These are phyloP conservation scores for Eudemis profundana DNA, from an alignment of 2,888 invertebrate genomes.

Conservation along the genomic window DNA sequence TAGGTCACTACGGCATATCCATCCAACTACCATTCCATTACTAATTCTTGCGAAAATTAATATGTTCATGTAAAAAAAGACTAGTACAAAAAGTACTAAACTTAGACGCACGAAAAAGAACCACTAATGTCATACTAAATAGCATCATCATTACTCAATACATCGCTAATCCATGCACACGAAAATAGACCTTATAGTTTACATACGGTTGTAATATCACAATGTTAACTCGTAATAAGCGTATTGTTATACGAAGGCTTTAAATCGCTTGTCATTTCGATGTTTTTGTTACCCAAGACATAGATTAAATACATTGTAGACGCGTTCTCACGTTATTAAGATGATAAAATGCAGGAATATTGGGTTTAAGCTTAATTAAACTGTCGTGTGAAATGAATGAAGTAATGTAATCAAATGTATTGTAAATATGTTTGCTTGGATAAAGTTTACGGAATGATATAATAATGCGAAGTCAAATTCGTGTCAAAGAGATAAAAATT, in stretches of 20 bases:
- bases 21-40: too few relatives aligned
- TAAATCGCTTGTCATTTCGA: slow-evolving; percentile 35
- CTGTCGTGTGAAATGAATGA: slow-evolving; percentile 24
- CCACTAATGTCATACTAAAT: slow-evolving; percentile 20
- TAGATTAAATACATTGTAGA: slow-evolving; percentile 35
- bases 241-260: slow-evolving; percentile 29
- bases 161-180: slow-evolving; percentile 9
- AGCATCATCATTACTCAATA: slow-evolving; percentile 30
- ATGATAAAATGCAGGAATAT: slow-evolving; percentile 16
- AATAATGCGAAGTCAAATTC: background rate
- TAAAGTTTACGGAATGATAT: slow-evolving; percentile 1
- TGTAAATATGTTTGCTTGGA: background rate
- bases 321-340: slow-evolving; percentile 36
- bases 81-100: background rate
- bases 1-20: too few relatives aligned
- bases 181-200: slow-evolving; percentile 7
- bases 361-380: slow-evolving; percentile 22
- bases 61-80: too few relatives aligned
- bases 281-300: slow-evolving; percentile 32
- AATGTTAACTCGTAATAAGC: slow-evolving; percentile 19
- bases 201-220: background rate
- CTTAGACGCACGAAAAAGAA: background rate
- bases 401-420: slow-evolving; percentile 16
- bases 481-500: too few relatives aligned
- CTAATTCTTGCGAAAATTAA: too few relatives aligned